Evolutionary conservation across 2,888 invertebrate genomes (phyloP).

Genomic region (Hofmannophila pseudospretella): DNA sequence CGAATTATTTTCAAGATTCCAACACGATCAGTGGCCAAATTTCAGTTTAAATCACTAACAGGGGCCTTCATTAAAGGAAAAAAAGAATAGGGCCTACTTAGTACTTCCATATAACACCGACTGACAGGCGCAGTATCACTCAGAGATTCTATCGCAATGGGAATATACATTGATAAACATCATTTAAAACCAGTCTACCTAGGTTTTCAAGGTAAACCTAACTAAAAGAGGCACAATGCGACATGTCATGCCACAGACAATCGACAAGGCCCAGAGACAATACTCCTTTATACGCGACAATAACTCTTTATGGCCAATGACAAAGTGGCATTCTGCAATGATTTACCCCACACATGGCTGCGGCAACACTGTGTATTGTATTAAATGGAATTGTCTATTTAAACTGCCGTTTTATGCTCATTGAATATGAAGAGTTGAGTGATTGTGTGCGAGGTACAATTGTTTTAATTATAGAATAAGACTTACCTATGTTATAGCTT

Average conservation of each 20-base stretch:
- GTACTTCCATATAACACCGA: no score
- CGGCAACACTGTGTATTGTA: conserved; percentile 33
- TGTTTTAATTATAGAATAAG: conserved; percentile 7
- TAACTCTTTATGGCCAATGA: conserved; percentile 58
- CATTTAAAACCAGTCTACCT: background rate
- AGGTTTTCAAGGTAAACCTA: conserved; percentile 32
- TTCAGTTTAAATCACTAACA: no score
- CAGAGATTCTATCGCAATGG: no score
- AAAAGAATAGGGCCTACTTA: no score
- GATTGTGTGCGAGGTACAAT: conserved; percentile 30
- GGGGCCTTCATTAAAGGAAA: no score
- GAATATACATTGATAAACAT: no score
- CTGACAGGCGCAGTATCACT: no score
- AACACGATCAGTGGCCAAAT: no score
- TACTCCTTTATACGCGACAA: conserved; percentile 55
- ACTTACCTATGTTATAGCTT: no score
- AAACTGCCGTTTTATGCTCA: conserved; percentile 34
- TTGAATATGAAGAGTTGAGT: conserved; percentile 33
- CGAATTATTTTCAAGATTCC: no score
- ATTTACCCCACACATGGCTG: conserved; percentile 53
- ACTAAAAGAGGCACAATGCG: conserved; percentile 24
- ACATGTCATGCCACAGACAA: conserved; percentile 47
- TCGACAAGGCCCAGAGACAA: conserved; percentile 59
- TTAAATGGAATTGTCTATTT: conserved; percentile 43
- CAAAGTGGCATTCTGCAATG: conserved; percentile 63